Evolutionary conservation across 2,797 vertebrate genomes (phyloP), one percentile per base, ranked within the genome.

Genomic region (Cuniculus paca): DNA sequence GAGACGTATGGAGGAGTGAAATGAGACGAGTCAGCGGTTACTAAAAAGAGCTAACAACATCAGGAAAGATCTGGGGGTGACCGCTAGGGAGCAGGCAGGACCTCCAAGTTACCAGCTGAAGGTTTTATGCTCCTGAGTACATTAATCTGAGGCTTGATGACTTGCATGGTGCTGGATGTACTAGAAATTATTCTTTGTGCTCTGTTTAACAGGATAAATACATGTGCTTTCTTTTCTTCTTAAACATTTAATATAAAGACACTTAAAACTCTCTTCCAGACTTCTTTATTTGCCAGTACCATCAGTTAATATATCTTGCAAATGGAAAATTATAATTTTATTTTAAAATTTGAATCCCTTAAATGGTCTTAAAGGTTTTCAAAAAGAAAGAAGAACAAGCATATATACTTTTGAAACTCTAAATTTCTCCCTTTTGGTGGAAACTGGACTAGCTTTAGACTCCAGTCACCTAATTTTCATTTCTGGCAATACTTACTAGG

Each of bases 401-500:
- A 13, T 28, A 39, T 16, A 0, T 24, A 24, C 60, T 61, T 68
- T 61, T 9, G 20, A 20, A 74, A 77, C 22, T 17, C 42, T 13
- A 52, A 22, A 10, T 4, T 65, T 82, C 39, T 72, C 54, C 2
- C 31, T 54, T 36, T 9, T 72, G 5, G 34, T 75, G 7, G 70
- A 95, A 89, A 93, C 5, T 88, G 58, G n/a, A 82, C 56, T 84
- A 58, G 1, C n/a, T 39, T 60, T 83, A n/a, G 17, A 42, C 16
- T 91, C 42, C 83, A 22, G 85, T 95, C 58, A 78, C 50, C 56
- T 65, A 7, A 34, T 60, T 92, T 86, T 85, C 42, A 60, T 96
- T 83, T 90, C 28, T 14, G 2, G 24, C 12, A 20, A 9, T 10
- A 45, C 20, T 87, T 34, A 45, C 5, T 34, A 52, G 48, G 12